A percentile compares a stretch with the other conserved stretches of the same genome.
Evolutionary conservation across 2,113 vertebrate species (phyloP).

Genomic region (Dolichallabes microphthalmus): DNA sequence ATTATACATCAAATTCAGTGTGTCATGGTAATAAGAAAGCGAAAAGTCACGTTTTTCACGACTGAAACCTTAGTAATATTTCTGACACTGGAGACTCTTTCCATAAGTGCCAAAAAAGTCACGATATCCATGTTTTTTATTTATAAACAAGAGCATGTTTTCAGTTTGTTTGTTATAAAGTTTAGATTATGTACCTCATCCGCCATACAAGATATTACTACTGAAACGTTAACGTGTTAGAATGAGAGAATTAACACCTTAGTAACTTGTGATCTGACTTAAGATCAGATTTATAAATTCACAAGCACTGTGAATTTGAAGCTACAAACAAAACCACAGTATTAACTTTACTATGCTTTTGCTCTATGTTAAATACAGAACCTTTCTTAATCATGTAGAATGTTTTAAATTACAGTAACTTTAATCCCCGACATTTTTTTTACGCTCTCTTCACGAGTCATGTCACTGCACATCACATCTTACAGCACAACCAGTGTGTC

Average conservation of each 20-base stretch:
- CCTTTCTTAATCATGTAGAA: not conserved
- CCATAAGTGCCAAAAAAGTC: too few relatives aligned
- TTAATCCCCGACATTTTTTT: not conserved
- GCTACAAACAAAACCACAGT: not conserved
- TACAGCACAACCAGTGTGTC: not conserved
- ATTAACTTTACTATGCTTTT: not conserved
- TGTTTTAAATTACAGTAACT: not conserved
- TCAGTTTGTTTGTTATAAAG: not conserved
- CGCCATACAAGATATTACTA: not conserved
- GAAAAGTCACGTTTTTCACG: not conserved
- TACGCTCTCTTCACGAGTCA: not conserved
- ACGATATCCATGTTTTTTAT: too few relatives aligned
- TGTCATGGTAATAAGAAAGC: not conserved
- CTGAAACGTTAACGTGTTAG: not conserved
- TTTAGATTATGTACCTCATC: not conserved
- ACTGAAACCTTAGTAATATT: not conserved
- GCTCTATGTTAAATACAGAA: not conserved
- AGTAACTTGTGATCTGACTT: not conserved
- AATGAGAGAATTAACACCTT: not conserved
- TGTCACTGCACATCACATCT: not conserved
- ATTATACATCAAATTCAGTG: not conserved
- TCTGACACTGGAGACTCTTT: too few relatives aligned
- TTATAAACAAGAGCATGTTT: too few relatives aligned
- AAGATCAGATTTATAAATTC: not conserved
- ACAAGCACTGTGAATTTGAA: not conserved